A percentile compares a stretch with the other conserved stretches of the same genome.
These are phyloP conservation scores for Drosophila tani DNA, from an alignment of 1,140 invertebrate genomes.

Conservation along the genomic window DNA sequence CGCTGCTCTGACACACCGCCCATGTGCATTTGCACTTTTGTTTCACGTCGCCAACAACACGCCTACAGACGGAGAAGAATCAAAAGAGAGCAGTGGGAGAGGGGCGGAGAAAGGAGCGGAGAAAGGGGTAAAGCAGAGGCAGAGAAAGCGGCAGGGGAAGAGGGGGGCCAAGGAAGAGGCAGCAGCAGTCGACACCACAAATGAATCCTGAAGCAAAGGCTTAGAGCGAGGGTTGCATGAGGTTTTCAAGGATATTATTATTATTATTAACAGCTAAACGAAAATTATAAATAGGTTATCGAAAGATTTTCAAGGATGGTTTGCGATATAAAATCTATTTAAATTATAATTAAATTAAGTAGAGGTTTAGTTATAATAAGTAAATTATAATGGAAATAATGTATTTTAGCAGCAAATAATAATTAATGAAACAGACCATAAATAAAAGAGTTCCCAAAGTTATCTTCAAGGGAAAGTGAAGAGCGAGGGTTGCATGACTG, in stretches of 20 bases:
- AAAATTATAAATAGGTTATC: too few relatives aligned
- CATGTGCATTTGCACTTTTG: slow-evolving; percentile 62
- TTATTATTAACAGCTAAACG: too few relatives aligned
- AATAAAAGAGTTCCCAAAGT: too few relatives aligned
- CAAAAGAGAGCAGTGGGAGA: neutral
- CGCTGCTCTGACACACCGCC: slow-evolving; percentile 1
- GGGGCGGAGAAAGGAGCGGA: neutral
- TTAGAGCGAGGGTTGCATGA: slow-evolving; percentile 17
- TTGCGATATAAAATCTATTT: too few relatives aligned
- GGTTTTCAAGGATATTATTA: too few relatives aligned
- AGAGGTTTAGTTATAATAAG: too few relatives aligned
- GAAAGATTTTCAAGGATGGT: too few relatives aligned
- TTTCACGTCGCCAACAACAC: slow-evolving; percentile 54
- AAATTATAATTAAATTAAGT: too few relatives aligned
- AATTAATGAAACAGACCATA: too few relatives aligned
- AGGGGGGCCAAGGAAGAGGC: neutral
- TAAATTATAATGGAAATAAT: too few relatives aligned
- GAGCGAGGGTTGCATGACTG: slow-evolving; percentile 13
- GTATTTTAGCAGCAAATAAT: too few relatives aligned
- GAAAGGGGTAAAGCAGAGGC: neutral
- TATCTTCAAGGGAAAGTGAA: too few relatives aligned
- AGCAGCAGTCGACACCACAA: slow-evolving; percentile 19
- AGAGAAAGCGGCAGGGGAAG: neutral
- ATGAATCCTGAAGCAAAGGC: slow-evolving; percentile 33
- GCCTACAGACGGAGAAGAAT: slow-evolving; percentile 35